phyloP scores from a whole-genome alignment of 2,888 invertebrate genomes.

The Charanyca ferruginea region DNA sequence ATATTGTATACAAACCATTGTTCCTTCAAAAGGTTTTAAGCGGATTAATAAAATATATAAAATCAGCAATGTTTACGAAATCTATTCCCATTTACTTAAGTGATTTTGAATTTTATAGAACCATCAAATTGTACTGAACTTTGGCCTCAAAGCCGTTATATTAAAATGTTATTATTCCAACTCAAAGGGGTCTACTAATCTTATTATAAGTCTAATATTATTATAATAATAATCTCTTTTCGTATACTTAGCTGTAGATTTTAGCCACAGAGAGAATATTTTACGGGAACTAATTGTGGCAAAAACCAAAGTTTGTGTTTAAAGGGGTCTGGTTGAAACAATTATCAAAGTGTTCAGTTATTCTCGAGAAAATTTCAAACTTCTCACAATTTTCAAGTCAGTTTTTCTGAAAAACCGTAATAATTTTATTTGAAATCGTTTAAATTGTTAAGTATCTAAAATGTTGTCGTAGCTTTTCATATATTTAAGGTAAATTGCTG shows the following conservation, averaged over 20 bases:
- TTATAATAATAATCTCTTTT: slow-evolving; percentile 72
- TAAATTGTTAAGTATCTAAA: background rate
- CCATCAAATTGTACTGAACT: slow-evolving; percentile 1
- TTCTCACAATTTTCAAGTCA: slow-evolving; percentile 42
- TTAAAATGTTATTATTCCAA: slow-evolving; percentile 52
- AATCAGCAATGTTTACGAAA: too few species aligned
- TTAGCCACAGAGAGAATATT: slow-evolving; percentile 84
- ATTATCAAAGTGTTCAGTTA: slow-evolving; percentile 80
- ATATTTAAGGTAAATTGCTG: background rate
- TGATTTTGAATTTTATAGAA: background rate
- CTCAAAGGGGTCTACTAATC: slow-evolving; percentile 63
- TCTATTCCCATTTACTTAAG: background rate
- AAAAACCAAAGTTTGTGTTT: slow-evolving; percentile 82
- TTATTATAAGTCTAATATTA: slow-evolving; percentile 71
- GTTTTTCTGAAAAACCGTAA: slow-evolving; percentile 28
- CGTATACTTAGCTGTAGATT: slow-evolving; percentile 60
- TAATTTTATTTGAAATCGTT: slow-evolving; percentile 12
- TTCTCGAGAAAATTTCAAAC: slow-evolving; percentile 69
- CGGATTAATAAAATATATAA: too few species aligned
- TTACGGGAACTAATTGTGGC: slow-evolving; percentile 81
- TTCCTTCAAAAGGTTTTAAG: too few species aligned
- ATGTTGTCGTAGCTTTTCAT: background rate
- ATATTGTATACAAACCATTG: too few species aligned
- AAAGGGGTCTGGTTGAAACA: slow-evolving; percentile 73
- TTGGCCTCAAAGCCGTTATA: slow-evolving; percentile 24